These are phyloP conservation scores for Callyntrura sp. DNA, from an alignment of 2,888 invertebrate genomes.

Conservation along the genomic window DNA sequence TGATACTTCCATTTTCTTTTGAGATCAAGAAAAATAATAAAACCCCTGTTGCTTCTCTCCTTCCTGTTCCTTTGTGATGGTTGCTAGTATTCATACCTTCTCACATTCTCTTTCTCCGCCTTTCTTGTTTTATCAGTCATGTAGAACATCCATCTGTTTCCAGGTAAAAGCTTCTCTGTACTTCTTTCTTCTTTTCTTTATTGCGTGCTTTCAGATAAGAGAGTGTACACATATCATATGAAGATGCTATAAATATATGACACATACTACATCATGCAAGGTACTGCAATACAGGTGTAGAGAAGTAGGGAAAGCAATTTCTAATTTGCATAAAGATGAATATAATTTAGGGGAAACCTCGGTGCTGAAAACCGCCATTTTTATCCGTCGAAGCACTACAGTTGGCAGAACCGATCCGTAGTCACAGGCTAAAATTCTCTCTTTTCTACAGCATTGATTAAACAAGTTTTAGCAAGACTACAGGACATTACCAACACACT, in stretches of 20 bases:
- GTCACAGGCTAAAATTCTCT: too few relatives aligned
- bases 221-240: slow-evolving; percentile 15
- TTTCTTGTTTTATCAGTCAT: slow-evolving; percentile 41
- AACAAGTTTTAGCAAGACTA: too few relatives aligned
- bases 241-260: too few relatives aligned
- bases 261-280: background rate
- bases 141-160: slow-evolving; percentile 3
- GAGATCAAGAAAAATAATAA: slow-evolving; percentile 4
- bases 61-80: slow-evolving; percentile 33
- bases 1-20: background rate
- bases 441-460: too few relatives aligned
- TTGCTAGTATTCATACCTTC: background rate
- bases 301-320: background rate
- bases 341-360: too few relatives aligned
- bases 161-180: background rate
- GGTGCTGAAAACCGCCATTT: too few relatives aligned
- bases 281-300: background rate
- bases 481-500: too few relatives aligned
- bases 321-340: background rate
- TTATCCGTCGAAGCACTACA: too few relatives aligned
- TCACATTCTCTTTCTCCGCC: slow-evolving; percentile 20
- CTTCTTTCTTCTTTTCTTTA: slow-evolving; percentile 45
- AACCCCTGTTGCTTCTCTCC: slow-evolving; percentile 68
- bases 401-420: too few relatives aligned
- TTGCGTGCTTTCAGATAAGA: slow-evolving; percentile 21